Evolutionary conservation across 2,888 invertebrate genomes (phyloP).

Genomic region (Pachydiplax longipennis): DNA sequence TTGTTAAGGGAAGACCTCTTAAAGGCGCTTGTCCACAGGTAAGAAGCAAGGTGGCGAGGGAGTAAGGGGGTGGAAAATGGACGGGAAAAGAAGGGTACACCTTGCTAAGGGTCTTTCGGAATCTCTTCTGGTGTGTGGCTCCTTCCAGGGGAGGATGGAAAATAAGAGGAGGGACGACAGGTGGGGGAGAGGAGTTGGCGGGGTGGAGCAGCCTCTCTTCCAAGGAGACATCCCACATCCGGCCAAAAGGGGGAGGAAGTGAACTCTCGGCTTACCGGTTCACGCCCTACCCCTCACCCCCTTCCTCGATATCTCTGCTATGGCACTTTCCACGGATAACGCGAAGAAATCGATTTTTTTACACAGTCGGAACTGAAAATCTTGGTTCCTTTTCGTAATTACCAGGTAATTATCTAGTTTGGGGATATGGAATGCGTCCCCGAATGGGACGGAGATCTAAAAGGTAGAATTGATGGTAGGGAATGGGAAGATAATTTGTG

Average conservation of each 20-base stretch:
- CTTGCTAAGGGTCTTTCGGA: conserved; percentile 3
- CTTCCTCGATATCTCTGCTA: neutral
- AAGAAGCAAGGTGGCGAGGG: conserved; percentile 17
- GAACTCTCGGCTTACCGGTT: conserved; percentile 38
- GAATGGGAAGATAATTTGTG: no score
- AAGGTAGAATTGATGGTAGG: no score
- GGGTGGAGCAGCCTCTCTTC: neutral
- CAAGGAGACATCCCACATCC: conserved; percentile 23
- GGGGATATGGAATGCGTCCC: neutral
- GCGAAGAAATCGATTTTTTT: neutral
- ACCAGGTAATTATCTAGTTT: neutral
- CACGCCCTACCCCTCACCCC: neutral
- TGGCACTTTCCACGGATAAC: neutral
- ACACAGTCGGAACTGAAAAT: neutral
- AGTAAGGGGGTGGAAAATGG: neutral
- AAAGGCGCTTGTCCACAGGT: conserved; percentile 10
- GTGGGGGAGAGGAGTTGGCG: neutral
- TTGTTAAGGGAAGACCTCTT: neutral
- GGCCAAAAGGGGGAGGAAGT: conserved; percentile 31
- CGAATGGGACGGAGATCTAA: neutral
- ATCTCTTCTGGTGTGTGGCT: neutral
- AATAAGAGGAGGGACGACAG: neutral
- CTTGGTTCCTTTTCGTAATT: neutral
- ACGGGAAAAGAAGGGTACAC: conserved; percentile 25
- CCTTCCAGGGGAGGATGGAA: neutral